phyloP scores from a whole-genome alignment of 2,888 invertebrate species.

The Dexiosoma caninum region DNA sequence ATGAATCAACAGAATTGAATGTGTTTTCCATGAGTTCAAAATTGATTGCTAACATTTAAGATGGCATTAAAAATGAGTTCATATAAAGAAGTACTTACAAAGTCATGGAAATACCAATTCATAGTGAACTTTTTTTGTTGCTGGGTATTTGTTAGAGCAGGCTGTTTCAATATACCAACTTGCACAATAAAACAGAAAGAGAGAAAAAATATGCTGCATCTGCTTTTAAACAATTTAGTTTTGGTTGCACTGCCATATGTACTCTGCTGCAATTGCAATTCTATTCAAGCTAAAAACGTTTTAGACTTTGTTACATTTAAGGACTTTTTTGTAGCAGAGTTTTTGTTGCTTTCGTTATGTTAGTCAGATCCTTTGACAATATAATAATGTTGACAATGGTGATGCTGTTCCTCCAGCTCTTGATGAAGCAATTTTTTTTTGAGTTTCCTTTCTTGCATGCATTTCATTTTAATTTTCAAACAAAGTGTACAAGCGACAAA shows the following conservation, averaged over 20 bases:
- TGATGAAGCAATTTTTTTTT: slow-evolving; percentile 18
- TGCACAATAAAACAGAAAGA: neutral
- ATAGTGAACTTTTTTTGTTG: no score
- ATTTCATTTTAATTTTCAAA: slow-evolving; percentile 33
- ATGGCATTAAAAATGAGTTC: no score
- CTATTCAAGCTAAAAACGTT: slow-evolving; percentile 36
- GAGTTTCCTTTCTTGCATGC: neutral
- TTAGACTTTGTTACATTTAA: slow-evolving; percentile 41
- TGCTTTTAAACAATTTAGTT: slow-evolving; percentile 3
- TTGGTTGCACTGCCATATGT: slow-evolving; percentile 2
- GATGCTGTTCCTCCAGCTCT: slow-evolving; percentile 7
- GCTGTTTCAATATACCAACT: neutral
- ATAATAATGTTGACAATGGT: slow-evolving; percentile 35
- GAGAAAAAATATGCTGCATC: neutral
- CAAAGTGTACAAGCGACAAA: slow-evolving; percentile 33
- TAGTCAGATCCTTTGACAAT: slow-evolving; percentile 51
- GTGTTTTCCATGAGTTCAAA: no score
- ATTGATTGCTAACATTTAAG: no score
- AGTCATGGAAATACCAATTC: no score
- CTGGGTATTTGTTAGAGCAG: no score
- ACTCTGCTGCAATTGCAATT: slow-evolving; percentile 33
- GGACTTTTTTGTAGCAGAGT: slow-evolving; percentile 3
- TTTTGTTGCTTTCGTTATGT: neutral
- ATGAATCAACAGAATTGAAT: no score
- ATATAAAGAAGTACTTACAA: no score